Evolutionary conservation across 1,140 invertebrate species (phyloP), one percentile per base, ranked within the genome.

Genomic region (Lucilia sericata): DNA sequence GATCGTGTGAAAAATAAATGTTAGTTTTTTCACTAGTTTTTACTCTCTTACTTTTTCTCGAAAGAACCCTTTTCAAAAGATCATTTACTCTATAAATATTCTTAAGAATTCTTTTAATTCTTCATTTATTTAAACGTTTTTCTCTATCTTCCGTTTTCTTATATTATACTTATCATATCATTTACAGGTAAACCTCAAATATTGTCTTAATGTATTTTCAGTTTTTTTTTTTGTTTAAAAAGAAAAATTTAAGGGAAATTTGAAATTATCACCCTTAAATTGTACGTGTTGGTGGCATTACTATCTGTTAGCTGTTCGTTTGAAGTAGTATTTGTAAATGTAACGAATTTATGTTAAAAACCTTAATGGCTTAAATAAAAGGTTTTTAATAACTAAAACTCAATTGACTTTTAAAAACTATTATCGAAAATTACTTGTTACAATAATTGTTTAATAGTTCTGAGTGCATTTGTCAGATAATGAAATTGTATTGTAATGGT

Each of bases 221-320:
- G 42, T 42, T 42, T 10, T 36, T 8, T 36, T 36, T 36, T 36
- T 36, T 4, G 5, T 7, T 17, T 19, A 21, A 21, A n/a, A n/a
- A 70, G n/a, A 25, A 21, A 70, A 70, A 70, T 70, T 25, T 21
- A 25, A 21, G 2, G 65, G 65, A 70, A 70, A 70, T 0, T 70
- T 5, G 25, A 70, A 70, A 70, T 70, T 70, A 70, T 70, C 65
- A 70, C 65, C n/a, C 55, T 60, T 60, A 60, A n/a, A 60, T 14
- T n/a, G 25, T 2, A 30, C 25, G 3, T 30, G 25, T 30, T 30
- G 25, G 25, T 30, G 25, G 25, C 25, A 30, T 30, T 30, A 60
- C 14, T 60, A n/a, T 3, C 55, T 60, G 55, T 60, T 60, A n/a
- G 55, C 13, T 60, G 5, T 5, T 7, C n/a, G 10, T 60, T n/a